Conservation (phyloP, 2,797 vertebrate species). For the Cuniculus paca region DNA sequence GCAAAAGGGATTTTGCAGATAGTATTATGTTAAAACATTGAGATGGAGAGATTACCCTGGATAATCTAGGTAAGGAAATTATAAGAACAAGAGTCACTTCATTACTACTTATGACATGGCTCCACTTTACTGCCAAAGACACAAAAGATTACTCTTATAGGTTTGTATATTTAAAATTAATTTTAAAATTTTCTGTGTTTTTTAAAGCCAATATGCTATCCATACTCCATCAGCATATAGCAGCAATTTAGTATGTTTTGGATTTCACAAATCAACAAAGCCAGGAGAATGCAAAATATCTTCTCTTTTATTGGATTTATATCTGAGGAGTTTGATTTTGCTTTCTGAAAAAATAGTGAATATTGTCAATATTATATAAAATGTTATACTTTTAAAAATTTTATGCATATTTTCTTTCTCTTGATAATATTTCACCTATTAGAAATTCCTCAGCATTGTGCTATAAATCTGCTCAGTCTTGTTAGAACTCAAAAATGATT, state of each 20-base stretch:
- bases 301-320: neutral
- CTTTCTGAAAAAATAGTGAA: neutral
- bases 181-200: neutral
- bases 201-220: neutral
- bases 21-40: neutral
- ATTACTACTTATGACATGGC: too few species aligned
- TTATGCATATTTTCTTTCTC: neutral
- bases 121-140: neutral
- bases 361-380: neutral
- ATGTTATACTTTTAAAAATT: slow-evolving; percentile 28
- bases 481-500: slow-evolving; percentile 23
- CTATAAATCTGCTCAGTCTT: neutral
- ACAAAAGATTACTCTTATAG: neutral
- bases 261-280: slow-evolving; percentile 20
- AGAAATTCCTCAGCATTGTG: slow-evolving; percentile 49
- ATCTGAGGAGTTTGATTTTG: slow-evolving; percentile 31
- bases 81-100: neutral
- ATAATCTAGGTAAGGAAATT: neutral
- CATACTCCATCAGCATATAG: neutral
- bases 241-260: neutral
- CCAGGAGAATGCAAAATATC: neutral
- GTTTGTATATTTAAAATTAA: neutral
- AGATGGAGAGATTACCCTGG: neutral
- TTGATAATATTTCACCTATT: slow-evolving; percentile 47
- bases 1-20: neutral